Conservation (phyloP, 2,888 invertebrate species). For the Nezara viridula region DNA sequence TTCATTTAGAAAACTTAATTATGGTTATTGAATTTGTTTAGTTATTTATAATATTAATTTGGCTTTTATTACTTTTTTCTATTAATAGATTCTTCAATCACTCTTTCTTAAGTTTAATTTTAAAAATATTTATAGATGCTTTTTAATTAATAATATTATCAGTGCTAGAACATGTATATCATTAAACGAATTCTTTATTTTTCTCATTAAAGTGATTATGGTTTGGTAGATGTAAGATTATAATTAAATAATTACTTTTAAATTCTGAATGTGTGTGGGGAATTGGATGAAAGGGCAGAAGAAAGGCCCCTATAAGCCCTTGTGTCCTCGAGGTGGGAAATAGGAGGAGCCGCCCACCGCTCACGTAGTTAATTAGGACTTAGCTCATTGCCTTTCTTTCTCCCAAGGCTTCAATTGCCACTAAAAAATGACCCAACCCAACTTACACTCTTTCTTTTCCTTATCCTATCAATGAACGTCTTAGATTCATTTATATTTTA, state of each 20-base stretch:
- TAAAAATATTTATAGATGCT: no score
- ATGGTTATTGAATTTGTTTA: no score
- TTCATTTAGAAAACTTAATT: no score
- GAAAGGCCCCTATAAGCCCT: not conserved
- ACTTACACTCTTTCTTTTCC: not conserved
- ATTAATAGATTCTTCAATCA: no score
- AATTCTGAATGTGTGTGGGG: not conserved
- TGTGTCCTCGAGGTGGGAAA: not conserved
- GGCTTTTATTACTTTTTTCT: no score
- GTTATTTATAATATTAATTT: no score
- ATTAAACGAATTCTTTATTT: not conserved
- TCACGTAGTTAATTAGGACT: slow-evolving; percentile 51
- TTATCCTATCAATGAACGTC: not conserved
- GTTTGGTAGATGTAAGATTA: not conserved
- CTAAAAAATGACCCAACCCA: slow-evolving; percentile 31
- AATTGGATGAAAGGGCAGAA: not conserved
- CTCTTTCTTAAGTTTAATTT: no score
- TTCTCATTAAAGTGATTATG: not conserved
- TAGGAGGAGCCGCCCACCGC: not conserved
- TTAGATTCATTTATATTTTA: not conserved
- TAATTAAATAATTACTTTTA: not conserved
- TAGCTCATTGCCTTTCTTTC: slow-evolving; percentile 54
- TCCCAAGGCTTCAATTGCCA: not conserved
- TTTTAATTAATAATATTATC: no score
- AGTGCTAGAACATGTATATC: no score